phyloP scores from a whole-genome alignment of 2,888 invertebrate genomes.

The Julus scandinavius region DNA sequence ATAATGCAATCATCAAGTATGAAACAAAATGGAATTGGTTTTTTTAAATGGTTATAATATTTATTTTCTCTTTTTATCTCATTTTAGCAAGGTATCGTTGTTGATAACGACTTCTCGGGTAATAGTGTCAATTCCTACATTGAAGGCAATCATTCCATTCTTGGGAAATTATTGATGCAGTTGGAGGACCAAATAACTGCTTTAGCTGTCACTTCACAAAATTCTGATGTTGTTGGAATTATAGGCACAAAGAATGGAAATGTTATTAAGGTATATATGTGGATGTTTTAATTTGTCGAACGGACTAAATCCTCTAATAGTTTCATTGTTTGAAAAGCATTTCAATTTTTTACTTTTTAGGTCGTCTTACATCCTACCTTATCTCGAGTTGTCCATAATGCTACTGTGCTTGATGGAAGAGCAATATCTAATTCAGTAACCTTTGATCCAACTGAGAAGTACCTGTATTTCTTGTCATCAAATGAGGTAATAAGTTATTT shows the following conservation, averaged over 20 bases:
- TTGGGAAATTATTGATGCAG: slow-evolving; percentile 57
- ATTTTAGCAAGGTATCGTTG: background rate
- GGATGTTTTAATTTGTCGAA: background rate
- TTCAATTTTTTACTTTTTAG: background rate
- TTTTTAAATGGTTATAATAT: too few species aligned
- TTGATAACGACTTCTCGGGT: slow-evolving; percentile 59
- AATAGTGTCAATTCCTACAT: slow-evolving; percentile 59
- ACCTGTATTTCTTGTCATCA: slow-evolving; percentile 59
- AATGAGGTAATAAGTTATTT: slow-evolving; percentile 57
- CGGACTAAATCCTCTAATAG: background rate
- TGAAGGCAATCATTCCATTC: slow-evolving; percentile 58
- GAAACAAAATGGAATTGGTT: too few species aligned
- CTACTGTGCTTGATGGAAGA: background rate
- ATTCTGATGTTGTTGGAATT: slow-evolving; percentile 58
- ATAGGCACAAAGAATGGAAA: slow-evolving; percentile 59
- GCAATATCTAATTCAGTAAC: slow-evolving; percentile 57
- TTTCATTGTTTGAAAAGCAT: background rate
- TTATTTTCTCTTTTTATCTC: background rate
- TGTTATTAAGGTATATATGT: slow-evolving; percentile 59
- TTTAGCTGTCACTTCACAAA: slow-evolving; percentile 58
- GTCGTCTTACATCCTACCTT: background rate
- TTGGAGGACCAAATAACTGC: slow-evolving; percentile 55
- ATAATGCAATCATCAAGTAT: too few species aligned
- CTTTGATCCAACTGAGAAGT: slow-evolving; percentile 58
- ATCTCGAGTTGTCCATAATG: background rate